A percentile compares a stretch with the other conserved stretches of the same genome.
Conservation (phyloP, 2,888 invertebrate species). For the Pyrrhosoma nymphula region DNA sequence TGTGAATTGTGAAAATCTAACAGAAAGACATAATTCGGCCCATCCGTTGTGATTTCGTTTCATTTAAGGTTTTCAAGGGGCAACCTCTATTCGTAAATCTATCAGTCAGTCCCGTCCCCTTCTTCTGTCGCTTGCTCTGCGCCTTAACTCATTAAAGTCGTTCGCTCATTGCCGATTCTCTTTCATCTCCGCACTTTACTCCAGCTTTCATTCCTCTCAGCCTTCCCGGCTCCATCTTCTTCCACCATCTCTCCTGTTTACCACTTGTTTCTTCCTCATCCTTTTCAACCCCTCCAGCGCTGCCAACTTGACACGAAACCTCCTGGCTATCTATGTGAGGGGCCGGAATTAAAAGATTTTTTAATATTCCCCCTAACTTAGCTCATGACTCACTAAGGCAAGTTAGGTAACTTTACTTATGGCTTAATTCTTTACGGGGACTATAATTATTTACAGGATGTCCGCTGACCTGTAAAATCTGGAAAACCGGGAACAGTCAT, state of each 20-base stretch:
- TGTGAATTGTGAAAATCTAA: too few relatives aligned
- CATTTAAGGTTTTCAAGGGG: not conserved
- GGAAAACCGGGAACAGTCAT: too few relatives aligned
- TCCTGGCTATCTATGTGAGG: not conserved
- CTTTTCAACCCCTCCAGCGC: not conserved
- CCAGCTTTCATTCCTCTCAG: slow-evolving; percentile 72
- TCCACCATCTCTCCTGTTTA: not conserved
- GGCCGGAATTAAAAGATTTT: too few relatives aligned
- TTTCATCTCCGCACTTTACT: slow-evolving; percentile 68
- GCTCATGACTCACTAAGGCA: too few relatives aligned
- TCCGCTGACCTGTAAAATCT: too few relatives aligned
- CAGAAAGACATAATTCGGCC: not conserved
- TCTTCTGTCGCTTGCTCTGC: not conserved
- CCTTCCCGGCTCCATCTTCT: slow-evolving; percentile 71
- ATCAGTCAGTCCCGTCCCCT: not conserved
- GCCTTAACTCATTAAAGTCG: not conserved
- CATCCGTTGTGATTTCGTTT: not conserved
- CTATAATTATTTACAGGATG: too few relatives aligned
- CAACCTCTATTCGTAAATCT: not conserved
- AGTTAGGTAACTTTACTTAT: too few relatives aligned
- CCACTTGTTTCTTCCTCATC: not conserved
- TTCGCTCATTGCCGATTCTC: not conserved
- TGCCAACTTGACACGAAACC: not conserved
- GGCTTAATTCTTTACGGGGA: too few relatives aligned
- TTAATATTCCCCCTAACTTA: too few relatives aligned